These are phyloP conservation scores for Lycorma delicatula DNA, from an alignment of 1,140 invertebrate species.

Conservation along the genomic window DNA sequence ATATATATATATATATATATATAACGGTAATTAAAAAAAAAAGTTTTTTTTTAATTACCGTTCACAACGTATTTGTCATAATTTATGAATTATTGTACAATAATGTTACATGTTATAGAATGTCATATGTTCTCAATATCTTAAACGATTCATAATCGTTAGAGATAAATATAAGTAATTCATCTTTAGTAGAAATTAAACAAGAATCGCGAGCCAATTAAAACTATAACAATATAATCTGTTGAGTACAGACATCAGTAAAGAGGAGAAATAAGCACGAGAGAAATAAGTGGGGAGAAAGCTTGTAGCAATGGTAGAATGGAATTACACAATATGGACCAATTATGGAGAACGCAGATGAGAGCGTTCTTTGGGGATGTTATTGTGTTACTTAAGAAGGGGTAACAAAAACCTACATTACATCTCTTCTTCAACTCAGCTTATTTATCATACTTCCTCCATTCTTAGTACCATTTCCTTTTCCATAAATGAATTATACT, in stretches of 20 bases:
- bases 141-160: too few relatives aligned
- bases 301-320: background rate
- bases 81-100: too few relatives aligned
- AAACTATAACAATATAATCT: constrained; percentile 6
- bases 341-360: background rate
- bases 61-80: too few relatives aligned
- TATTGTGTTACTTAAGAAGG: constrained; percentile 2
- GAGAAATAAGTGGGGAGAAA: background rate
- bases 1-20: too few relatives aligned
- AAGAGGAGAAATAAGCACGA: background rate
- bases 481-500: too few relatives aligned
- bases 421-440: background rate
- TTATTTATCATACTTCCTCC: constrained; percentile 1
- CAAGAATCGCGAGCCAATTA: constrained; percentile 1
- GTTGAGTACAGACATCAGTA: background rate
- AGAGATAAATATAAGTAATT: background rate
- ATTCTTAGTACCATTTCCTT: background rate
- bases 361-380: background rate
- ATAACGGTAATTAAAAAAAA: too few relatives aligned
- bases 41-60: too few relatives aligned
- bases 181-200: background rate
- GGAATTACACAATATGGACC: background rate
- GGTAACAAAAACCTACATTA: constrained; percentile 3
- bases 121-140: too few relatives aligned
- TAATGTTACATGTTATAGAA: too few relatives aligned